A percentile compares a stretch with the other conserved stretches of the same genome.
Evolutionary conservation across 2,888 invertebrate species (phyloP).

Genomic region (Parnassius glacialis): DNA sequence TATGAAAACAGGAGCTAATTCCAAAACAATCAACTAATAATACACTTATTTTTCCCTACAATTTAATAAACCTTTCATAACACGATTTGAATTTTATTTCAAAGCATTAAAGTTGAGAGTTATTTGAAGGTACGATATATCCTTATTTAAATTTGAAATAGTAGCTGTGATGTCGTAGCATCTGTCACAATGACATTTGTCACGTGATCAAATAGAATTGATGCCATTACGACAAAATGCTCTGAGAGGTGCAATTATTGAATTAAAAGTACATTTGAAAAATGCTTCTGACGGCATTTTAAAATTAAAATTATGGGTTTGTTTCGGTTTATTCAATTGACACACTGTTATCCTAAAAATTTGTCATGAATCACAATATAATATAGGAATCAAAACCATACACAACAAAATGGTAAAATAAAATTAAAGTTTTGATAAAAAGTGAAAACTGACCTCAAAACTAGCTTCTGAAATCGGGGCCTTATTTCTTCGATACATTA

Average conservation of each 20-base stretch:
- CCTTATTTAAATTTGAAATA: not conserved
- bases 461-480: no score
- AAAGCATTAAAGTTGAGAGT: not conserved
- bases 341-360: conserved; percentile 31
- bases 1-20: conserved; percentile 39
- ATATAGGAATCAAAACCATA: no score
- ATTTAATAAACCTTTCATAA: not conserved
- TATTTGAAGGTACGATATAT: not conserved
- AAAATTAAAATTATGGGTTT: not conserved
- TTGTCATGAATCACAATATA: no score
- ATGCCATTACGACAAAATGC: conserved; percentile 55
- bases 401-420: no score
- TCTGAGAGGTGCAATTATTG: conserved; percentile 62
- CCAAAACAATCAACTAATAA: conserved; percentile 52
- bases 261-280: conserved; percentile 76
- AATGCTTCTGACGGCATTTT: conserved; percentile 60
- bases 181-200: conserved; percentile 74
- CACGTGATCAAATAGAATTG: conserved; percentile 73
- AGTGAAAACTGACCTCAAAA: no score
- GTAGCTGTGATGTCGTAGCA: conserved; percentile 43
- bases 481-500: no score
- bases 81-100: not conserved
- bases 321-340: conserved; percentile 33
- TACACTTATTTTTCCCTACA: conserved; percentile 41
- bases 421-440: no score